Base-by-base conservation (phyloP, 92 coral and sea anemone species). In the Isaurus tuberculatus region DNA sequence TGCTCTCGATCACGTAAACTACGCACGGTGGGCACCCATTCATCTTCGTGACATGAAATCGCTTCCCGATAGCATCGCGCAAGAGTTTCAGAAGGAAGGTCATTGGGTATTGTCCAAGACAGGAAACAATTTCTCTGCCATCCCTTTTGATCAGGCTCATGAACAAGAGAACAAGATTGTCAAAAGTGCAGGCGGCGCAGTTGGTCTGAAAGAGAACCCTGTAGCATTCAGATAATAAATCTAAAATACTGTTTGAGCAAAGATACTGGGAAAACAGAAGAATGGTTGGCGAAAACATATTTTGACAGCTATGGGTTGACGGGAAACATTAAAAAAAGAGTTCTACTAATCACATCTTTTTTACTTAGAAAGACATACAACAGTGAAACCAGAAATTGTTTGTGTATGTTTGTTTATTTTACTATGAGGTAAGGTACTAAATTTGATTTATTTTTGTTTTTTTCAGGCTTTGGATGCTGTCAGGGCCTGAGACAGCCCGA, bases 21-120 rank as follows among this genome's bases (percentile, higher is more conserved):
- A 91, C 46, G 89, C 94, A 27, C 58, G 90, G 32, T 91, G 94
- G 90, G 79, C 75, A 26, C 91, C 94, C 2, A 81, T 91, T 73
- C 90, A 91, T 16, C 70, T 88, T 53, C 90, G 90, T 42, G 94
- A 91, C 72, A 81, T 88, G 88, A 91, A 86, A 67, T 75, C 94
- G 15, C 73, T 92, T 22, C 94, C 91, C 37, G 70, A 66, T 0
- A 6, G 44, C 71, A 84, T 89, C 75, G 30, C 29, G 33, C 32
- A 49, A 9, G 90, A 88, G 84, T 91, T 91, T 73, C 68, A 83
- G 65, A 55, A 77, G 70, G 43, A 85, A 36, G 79, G 68, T 26
- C 92, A 83, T 74, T 91, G 95, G 92, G 92, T 86, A 6, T 30
- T 91, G 31, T 91, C 95, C 25, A 88, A 86, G 82, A 81, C 95